These are phyloP conservation scores for Phalacrocorax carbo DNA, from an alignment of 2,113 vertebrate species.

Conservation along the genomic window DNA sequence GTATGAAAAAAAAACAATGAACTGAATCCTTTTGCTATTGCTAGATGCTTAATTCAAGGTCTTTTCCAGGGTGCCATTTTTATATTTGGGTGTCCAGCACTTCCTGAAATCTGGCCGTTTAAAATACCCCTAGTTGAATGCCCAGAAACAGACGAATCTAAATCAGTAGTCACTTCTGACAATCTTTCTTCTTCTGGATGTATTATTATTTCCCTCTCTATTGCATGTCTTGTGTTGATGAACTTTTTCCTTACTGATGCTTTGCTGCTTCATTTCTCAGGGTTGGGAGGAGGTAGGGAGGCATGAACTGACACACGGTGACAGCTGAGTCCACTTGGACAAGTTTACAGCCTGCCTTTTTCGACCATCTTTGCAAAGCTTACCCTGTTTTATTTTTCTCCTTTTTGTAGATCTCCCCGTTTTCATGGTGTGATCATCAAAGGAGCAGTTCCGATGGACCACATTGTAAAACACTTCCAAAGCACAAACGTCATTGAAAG, in stretches of 20 bases:
- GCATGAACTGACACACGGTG: background rate
- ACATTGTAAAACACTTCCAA: background rate
- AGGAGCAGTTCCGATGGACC: background rate
- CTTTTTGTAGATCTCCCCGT: background rate
- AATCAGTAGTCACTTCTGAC: background rate
- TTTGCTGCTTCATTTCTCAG: background rate
- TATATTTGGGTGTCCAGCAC: background rate
- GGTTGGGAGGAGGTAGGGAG: background rate
- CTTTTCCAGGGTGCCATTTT: background rate
- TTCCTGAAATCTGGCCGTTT: background rate
- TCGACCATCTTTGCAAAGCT: background rate
- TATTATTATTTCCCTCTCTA: background rate
- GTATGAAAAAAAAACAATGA: background rate
- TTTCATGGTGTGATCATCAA: background rate
- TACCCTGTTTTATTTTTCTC: background rate
- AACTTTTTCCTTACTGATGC: background rate
- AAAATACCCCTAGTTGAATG: background rate
- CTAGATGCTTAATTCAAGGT: background rate
- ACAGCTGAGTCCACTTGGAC: background rate
- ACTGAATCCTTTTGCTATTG: background rate
- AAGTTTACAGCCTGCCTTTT: background rate
- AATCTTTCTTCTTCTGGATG: background rate
- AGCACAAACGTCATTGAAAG: background rate
- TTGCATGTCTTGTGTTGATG: background rate
- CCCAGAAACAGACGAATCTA: background rate